A percentile compares a stretch with the other conserved stretches of the same genome.
These are phyloP conservation scores for Paraplagusia blochii DNA, from an alignment of 2,113 vertebrate species.

Conservation along the genomic window DNA sequence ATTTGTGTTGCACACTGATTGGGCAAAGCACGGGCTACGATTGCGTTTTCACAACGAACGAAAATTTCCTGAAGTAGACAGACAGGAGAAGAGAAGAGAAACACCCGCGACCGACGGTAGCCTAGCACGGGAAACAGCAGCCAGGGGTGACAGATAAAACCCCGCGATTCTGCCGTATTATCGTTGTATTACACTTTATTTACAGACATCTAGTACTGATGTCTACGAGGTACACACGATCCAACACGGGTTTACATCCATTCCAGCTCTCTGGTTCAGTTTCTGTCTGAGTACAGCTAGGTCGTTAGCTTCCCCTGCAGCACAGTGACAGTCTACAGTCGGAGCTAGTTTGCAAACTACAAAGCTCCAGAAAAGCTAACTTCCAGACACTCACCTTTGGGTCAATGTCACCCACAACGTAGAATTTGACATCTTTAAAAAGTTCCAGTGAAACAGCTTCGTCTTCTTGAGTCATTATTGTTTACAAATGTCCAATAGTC, in stretches of 20 bases:
- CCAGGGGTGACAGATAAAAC: no score
- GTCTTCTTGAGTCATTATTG: slow-evolving; percentile 78
- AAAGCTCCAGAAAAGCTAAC: slow-evolving; percentile 52
- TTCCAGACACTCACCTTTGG: slow-evolving; percentile 81
- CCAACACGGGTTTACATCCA: neutral
- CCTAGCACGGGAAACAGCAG: no score
- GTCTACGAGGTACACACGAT: neutral
- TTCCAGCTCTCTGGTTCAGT: neutral
- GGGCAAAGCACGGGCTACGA: no score
- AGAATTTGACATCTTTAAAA: slow-evolving; percentile 97
- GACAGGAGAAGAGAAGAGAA: no score
- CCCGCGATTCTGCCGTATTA: no score
- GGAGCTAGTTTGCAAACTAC: slow-evolving; percentile 50
- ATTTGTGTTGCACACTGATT: no score
- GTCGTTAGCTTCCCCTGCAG: slow-evolving; percentile 30
- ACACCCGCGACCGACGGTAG: no score
- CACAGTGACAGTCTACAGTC: slow-evolving; percentile 15
- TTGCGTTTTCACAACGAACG: no score
- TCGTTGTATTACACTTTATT: no score
- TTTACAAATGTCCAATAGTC: slow-evolving; percentile 24
- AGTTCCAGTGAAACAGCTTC: slow-evolving; percentile 84
- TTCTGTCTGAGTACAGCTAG: slow-evolving; percentile 17
- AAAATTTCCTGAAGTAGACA: no score
- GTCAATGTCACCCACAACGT: slow-evolving; percentile 94
- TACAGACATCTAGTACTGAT: no score